Base-by-base conservation (phyloP, 1,140 invertebrate genomes). In the Latrodectus geometricus region DNA sequence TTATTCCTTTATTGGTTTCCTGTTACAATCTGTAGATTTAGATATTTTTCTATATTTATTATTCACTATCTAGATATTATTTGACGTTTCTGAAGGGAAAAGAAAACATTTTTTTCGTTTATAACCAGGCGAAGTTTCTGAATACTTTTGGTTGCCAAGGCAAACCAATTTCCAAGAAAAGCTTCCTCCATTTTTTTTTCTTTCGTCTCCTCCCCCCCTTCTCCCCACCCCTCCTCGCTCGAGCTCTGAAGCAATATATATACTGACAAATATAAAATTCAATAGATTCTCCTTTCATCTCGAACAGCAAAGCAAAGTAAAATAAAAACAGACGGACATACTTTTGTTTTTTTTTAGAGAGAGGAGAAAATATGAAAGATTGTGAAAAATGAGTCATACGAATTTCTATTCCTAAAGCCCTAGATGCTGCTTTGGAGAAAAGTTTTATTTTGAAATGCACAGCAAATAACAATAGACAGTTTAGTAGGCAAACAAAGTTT, bases 101-200 rank as follows among this genome's bases (percentile, higher is more conserved):
- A 61, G 54, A 61, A 17, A 61, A 61, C 11, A 61, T 61, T 14
- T 61, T 61, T 61, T 61, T 61, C 54, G 54, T 17, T 61, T 17
- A 61, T 61, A 61, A 61, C 54, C 54, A 61, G 11, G 11, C 11
- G 17, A 61, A 17, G 11, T 61, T 61, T 61, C 54, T 61, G 54
- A 61, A 61, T 61, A 61, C 54, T 61, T 61, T 61, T 61, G 54
- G 54, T 61, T 61, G 54, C 54, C 54, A 61, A 61, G 54, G 54
- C 54, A 61, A 61, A 61, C 54, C 54, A 61, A 61, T 61, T 61
- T 61, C 54, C 54, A 61, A 61, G 54, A 61, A 61, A 61, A 61
- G 54, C 54, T 61, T 61, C 17, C 54, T 35, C 35, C 35, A 35
- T 3, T 35, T 35, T 35, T 35, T 35, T 35, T 5, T 35, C 5